Evolutionary conservation across 2,113 vertebrate species (phyloP).

Genomic region (Oophaga pumilio): DNA sequence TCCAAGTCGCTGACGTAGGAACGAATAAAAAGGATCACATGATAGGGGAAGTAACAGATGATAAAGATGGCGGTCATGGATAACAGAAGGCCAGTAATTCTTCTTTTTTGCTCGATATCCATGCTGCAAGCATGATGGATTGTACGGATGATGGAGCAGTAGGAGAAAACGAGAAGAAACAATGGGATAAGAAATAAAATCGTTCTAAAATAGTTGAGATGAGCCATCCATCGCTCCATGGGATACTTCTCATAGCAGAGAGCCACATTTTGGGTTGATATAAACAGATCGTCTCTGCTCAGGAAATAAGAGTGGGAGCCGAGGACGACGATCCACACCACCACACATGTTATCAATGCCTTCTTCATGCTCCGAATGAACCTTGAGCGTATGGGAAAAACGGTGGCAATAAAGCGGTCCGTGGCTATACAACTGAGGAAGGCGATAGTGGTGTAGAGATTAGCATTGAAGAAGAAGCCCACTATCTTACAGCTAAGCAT

Average conservation of each 20-base stretch:
- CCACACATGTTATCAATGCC: not conserved
- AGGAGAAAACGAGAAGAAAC: slow-evolving; percentile 49
- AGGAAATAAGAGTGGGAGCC: slow-evolving; percentile 42
- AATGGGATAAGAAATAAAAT: slow-evolving; percentile 54
- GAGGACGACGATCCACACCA: slow-evolving; percentile 42
- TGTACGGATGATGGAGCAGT: slow-evolving; percentile 38
- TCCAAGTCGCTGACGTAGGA: not conserved
- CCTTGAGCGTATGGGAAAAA: slow-evolving; percentile 44
- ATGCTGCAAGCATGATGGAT: slow-evolving; percentile 17
- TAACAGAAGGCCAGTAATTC: slow-evolving; percentile 49
- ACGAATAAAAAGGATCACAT: slow-evolving; percentile 56
- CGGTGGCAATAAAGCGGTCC: slow-evolving; percentile 58
- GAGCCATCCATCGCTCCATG: slow-evolving; percentile 54
- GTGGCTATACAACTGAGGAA: slow-evolving; percentile 58
- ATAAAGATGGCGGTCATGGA: slow-evolving; percentile 55
- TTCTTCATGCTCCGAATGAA: slow-evolving; percentile 45
- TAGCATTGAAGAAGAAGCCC: slow-evolving; percentile 61
- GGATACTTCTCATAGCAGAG: slow-evolving; percentile 60
- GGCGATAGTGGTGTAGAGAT: slow-evolving; percentile 57
- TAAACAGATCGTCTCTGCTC: slow-evolving; percentile 4
- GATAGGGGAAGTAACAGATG: slow-evolving; percentile 58
- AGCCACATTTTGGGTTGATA: slow-evolving; percentile 44
- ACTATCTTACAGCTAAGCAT: slow-evolving; percentile 41
- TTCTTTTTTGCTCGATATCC: slow-evolving; percentile 38
- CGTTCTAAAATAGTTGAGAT: slow-evolving; percentile 58